Conservation (phyloP, 2,113 vertebrate species). For the Candoia aspera region DNA sequence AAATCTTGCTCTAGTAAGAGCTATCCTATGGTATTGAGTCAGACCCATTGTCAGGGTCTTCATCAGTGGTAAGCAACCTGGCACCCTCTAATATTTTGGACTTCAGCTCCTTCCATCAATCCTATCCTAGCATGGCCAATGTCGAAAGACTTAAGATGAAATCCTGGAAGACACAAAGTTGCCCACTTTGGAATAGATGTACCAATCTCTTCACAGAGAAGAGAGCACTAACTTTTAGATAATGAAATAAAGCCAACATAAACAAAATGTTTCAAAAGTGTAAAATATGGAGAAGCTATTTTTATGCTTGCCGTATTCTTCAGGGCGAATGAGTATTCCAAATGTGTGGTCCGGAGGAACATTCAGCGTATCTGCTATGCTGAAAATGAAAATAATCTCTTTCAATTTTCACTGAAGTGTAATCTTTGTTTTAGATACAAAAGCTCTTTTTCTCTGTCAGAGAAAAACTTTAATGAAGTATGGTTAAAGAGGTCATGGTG, state of each 20-base stretch:
- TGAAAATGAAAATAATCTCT: constrained; percentile 56
- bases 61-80: background rate
- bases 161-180: background rate
- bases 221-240: background rate
- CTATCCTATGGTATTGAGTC: too few species aligned
- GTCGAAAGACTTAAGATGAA: background rate
- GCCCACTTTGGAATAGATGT: background rate
- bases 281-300: background rate
- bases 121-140: background rate
- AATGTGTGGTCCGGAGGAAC: constrained; percentile 68
- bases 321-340: constrained; percentile 59
- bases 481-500: background rate
- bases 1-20: too few species aligned
- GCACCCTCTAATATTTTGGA: background rate
- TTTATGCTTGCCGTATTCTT: constrained; percentile 69
- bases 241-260: background rate
- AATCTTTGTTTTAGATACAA: background rate
- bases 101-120: background rate
- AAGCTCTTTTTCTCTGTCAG: background rate
- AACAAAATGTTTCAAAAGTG: background rate
- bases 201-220: background rate
- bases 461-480: background rate
- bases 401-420: constrained; percentile 29
- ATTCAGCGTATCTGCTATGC: constrained; percentile 73
- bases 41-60: too few species aligned